Conservation (phyloP, 2,888 invertebrate species). For the Zygogramma bicolorata region DNA sequence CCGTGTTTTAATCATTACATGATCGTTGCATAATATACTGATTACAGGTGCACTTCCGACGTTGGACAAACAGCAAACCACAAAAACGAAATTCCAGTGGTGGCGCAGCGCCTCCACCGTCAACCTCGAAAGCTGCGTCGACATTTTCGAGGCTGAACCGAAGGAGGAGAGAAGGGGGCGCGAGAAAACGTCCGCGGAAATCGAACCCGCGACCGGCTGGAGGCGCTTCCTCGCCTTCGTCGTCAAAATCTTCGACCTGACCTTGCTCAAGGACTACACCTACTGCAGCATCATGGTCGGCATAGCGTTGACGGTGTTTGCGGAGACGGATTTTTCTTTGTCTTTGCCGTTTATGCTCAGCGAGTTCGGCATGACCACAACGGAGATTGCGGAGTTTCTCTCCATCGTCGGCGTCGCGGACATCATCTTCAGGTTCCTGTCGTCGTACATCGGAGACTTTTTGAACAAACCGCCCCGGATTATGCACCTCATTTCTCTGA, state of each 20-base stretch:
- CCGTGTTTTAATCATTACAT: too few species aligned
- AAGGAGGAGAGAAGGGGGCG: constrained; percentile 36
- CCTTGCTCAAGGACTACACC: constrained; percentile 75
- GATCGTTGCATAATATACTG: too few species aligned
- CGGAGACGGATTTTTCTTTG: constrained; percentile 78
- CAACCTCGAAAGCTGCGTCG: constrained; percentile 73
- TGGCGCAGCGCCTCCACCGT: constrained; percentile 68
- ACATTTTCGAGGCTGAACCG: constrained; percentile 67
- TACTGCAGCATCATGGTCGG: constrained; percentile 78
- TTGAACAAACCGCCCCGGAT: constrained; percentile 72
- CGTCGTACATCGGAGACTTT: constrained; percentile 77
- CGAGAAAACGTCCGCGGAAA: constrained; percentile 42
- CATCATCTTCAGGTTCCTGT: constrained; percentile 73
- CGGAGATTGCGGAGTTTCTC: constrained; percentile 74
- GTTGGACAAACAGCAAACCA: constrained; percentile 9
- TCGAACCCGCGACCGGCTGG: constrained; percentile 29
- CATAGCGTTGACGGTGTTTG: constrained; percentile 76
- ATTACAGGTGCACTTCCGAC: constrained; percentile 13
- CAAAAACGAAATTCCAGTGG: constrained; percentile 64
- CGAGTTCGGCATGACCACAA: constrained; percentile 72
- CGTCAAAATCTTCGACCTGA: constrained; percentile 74
- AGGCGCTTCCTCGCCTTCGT: constrained; percentile 59
- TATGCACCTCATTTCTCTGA: constrained; percentile 75
- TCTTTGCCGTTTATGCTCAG: constrained; percentile 76
- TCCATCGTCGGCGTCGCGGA: constrained; percentile 70